These are phyloP conservation scores for Melolontha melolontha DNA, from an alignment of 2,888 invertebrate genomes.

Conservation along the genomic window DNA sequence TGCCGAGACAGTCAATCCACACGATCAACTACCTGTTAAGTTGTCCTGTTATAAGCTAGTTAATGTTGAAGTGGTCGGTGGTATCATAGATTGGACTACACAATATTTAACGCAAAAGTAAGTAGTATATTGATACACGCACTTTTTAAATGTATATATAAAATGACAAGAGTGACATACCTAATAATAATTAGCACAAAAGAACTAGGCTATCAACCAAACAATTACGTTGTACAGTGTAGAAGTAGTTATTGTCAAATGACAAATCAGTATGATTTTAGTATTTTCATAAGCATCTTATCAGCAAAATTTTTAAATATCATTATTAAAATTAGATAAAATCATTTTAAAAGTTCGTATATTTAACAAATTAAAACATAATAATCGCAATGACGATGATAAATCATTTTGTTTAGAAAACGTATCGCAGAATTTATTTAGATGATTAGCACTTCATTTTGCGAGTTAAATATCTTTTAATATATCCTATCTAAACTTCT, in stretches of 20 bases:
- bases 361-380: not conserved
- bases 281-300: conserved; percentile 24
- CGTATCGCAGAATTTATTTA: no score
- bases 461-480: no score
- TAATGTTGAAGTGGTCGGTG: conserved; percentile 78
- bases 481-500: no score
- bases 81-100: conserved; percentile 80
- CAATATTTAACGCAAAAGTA: conserved; percentile 84
- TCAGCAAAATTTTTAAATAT: conserved; percentile 20
- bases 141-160: conserved; percentile 16
- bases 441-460: no score
- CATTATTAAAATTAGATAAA: conserved; percentile 14
- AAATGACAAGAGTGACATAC: conserved; percentile 19
- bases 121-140: conserved; percentile 61
- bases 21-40: conserved; percentile 81
- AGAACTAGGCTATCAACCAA: conserved; percentile 10
- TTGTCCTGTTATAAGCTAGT: conserved; percentile 77
- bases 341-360: not conserved
- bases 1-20: conserved; percentile 75
- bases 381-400: no score
- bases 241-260: conserved; percentile 32
- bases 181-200: conserved; percentile 4
- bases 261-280: conserved; percentile 9
- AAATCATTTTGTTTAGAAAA: no score
- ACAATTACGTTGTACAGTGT: conserved; percentile 18